A percentile compares a stretch with the other conserved stretches of the same genome.
phyloP scores from a whole-genome alignment of 1,140 invertebrate species.

The Drosophila novamexicana region DNA sequence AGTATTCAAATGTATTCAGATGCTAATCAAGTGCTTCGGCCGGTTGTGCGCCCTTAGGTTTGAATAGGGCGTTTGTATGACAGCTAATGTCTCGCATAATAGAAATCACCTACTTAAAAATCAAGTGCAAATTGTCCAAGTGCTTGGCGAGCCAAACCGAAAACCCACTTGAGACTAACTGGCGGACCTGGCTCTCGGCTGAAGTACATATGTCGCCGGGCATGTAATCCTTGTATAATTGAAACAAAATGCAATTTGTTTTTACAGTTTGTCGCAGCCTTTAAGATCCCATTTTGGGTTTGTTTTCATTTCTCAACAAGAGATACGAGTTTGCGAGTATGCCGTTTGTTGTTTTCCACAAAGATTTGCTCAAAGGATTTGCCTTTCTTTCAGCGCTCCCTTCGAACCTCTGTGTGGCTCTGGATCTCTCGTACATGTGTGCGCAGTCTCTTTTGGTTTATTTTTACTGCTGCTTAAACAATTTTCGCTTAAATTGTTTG shows the following conservation, averaged over 20 bases:
- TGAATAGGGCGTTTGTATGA: slow-evolving; percentile 81
- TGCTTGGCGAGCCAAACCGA: slow-evolving; percentile 19
- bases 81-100: slow-evolving; percentile 83
- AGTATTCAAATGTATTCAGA: slow-evolving; percentile 49
- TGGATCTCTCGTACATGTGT: slow-evolving; percentile 45
- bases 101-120: slow-evolving; percentile 81
- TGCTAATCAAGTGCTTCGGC: slow-evolving; percentile 73
- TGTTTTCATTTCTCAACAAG: slow-evolving; percentile 73
- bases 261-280: slow-evolving; percentile 81
- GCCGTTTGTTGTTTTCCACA: slow-evolving; percentile 23
- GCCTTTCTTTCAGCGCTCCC: slow-evolving; percentile 6
- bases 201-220: slow-evolving; percentile 20
- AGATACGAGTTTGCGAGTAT: slow-evolving; percentile 20
- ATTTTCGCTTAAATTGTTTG: slow-evolving; percentile 80
- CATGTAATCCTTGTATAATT: slow-evolving; percentile 80
- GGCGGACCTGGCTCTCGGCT: slow-evolving; percentile 6
- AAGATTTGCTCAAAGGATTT: slow-evolving; percentile 79
- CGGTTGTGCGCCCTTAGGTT: slow-evolving; percentile 56
- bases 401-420: not conserved
- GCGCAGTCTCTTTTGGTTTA: slow-evolving; percentile 62
- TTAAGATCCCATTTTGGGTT: slow-evolving; percentile 76
- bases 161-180: slow-evolving; percentile 57
- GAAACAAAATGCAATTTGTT: slow-evolving; percentile 81
- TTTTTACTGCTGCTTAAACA: slow-evolving; percentile 76
- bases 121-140: slow-evolving; percentile 79